phyloP scores from a whole-genome alignment of 1,140 invertebrate genomes.

The Ceratosolen fusciceps region DNA sequence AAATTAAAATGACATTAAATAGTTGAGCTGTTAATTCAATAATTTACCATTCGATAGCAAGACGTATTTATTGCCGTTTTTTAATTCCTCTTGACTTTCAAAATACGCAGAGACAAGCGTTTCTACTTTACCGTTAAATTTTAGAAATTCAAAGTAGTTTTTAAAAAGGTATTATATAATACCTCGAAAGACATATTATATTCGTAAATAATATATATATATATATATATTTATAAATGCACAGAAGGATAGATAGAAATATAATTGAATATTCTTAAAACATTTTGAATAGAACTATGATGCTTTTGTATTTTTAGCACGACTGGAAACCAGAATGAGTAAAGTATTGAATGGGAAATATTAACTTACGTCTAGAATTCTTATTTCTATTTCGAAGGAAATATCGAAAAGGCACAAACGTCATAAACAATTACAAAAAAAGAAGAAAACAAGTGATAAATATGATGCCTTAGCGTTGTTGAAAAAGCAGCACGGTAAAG shows the following conservation, averaged over 20 bases:
- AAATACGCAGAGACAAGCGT: not conserved
- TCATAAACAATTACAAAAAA: constrained; percentile 16
- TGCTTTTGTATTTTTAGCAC: not conserved
- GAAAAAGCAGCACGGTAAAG: not conserved
- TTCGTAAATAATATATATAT: not conserved
- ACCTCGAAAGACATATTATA: not conserved
- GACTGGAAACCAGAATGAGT: not conserved
- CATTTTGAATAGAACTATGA: not conserved
- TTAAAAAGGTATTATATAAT: not conserved
- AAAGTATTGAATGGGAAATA: not conserved
- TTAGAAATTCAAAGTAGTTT: not conserved
- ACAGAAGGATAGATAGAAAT: not conserved
- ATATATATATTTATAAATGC: not conserved
- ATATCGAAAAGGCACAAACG: not conserved
- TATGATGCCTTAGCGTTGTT: not conserved
- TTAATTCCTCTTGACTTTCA: not conserved
- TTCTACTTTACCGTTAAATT: not conserved
- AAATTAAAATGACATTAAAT: not conserved
- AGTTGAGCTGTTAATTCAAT: not conserved
- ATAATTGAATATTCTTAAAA: constrained; percentile 5
- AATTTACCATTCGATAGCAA: not conserved
- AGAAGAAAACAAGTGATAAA: not conserved
- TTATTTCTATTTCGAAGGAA: not conserved
- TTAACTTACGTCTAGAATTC: not conserved
- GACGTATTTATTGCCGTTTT: not conserved